Evolutionary conservation across 2,888 invertebrate species (phyloP).

Genomic region (Stenurella melanura): DNA sequence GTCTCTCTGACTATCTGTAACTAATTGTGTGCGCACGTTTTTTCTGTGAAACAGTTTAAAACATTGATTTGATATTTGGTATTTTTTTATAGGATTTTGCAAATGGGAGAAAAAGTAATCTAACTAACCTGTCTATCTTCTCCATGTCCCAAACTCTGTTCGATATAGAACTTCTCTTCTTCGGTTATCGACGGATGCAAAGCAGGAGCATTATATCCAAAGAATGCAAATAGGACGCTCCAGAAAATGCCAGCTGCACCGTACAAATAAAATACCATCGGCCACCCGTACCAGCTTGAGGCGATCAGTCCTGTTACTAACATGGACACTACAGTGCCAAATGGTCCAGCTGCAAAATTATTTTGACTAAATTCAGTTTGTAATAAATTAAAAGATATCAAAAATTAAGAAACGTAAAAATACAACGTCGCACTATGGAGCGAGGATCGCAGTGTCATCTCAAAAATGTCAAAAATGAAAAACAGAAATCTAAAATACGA

Average conservation of each 20-base stretch:
- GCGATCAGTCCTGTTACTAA: constrained; percentile 83
- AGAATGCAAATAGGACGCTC: constrained; percentile 77
- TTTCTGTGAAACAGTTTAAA: no score
- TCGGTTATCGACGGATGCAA: constrained; percentile 77
- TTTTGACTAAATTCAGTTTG: not conserved
- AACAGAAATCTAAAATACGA: no score
- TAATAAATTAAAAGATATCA: no score
- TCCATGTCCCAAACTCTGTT: constrained; percentile 72
- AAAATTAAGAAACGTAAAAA: no score
- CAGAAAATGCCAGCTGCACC: constrained; percentile 79
- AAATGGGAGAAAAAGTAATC: no score
- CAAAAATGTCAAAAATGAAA: no score
- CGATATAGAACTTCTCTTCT: constrained; percentile 82
- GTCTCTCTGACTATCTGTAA: no score
- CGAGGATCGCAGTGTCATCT: no score
- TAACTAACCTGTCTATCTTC: constrained; percentile 78
- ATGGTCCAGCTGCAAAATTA: constrained; percentile 69
- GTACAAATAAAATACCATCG: constrained; percentile 85
- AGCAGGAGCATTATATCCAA: constrained; percentile 81
- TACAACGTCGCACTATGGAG: no score
- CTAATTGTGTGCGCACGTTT: no score
- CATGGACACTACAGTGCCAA: constrained; percentile 86
- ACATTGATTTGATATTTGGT: no score
- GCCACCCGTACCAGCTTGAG: constrained; percentile 84
- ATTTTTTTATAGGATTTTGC: no score